Conservation (phyloP, 2,113 vertebrate genomes). For the Callorhinus ursinus region DNA sequence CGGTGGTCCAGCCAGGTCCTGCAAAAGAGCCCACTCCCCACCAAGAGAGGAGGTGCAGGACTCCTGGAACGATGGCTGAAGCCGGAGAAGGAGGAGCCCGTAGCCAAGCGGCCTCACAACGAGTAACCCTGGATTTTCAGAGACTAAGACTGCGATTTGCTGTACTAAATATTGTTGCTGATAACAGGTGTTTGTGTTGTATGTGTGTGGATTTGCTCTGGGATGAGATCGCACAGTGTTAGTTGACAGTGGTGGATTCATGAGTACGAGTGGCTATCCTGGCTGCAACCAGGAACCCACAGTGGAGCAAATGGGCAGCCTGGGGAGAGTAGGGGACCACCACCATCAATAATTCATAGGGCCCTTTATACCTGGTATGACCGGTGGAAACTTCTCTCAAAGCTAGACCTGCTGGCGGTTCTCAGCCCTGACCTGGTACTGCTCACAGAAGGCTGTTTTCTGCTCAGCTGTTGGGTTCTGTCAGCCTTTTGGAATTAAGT, state of each 20-base stretch:
- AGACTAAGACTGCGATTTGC: neutral
- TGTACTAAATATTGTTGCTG: accelerated
- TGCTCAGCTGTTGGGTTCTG: neutral
- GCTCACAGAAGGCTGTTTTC: neutral
- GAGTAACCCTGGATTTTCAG: constrained; percentile 42
- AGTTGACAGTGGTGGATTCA: neutral
- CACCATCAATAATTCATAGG: neutral
- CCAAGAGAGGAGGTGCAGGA: constrained; percentile 77
- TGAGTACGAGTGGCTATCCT: neutral
- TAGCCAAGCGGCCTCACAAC: constrained; percentile 84
- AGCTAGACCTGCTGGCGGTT: neutral
- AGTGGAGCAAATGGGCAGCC: neutral
- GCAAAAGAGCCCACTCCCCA: constrained; percentile 28
- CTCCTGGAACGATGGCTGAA: constrained; percentile 85
- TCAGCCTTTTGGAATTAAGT: neutral
- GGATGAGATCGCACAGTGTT: neutral
- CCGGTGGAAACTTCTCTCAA: neutral
- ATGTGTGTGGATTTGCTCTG: neutral
- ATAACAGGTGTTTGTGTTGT: neutral
- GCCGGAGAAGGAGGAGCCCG: constrained; percentile 80
- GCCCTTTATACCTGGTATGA: neutral
- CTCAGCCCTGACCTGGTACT: neutral
- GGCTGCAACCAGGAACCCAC: neutral
- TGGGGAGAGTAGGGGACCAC: neutral
- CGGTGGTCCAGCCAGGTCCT: constrained; percentile 83